These are phyloP conservation scores for Turnix velox DNA, from an alignment of 2,113 vertebrate species.

Conservation along the genomic window DNA sequence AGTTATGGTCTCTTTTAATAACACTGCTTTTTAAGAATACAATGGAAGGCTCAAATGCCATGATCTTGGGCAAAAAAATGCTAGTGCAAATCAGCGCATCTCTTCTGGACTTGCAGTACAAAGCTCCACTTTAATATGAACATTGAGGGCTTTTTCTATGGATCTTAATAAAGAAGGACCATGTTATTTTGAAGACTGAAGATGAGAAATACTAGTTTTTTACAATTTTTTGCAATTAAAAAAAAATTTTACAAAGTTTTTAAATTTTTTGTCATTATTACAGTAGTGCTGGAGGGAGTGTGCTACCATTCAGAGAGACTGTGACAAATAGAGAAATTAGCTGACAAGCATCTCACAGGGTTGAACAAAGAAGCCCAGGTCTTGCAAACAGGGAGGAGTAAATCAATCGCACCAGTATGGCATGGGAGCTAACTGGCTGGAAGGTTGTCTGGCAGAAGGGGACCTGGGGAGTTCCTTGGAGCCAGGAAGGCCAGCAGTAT, in stretches of 20 bases:
- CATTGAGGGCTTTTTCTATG: background rate
- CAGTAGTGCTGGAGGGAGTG: too few relatives aligned
- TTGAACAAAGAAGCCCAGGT: background rate
- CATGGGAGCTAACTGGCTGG: background rate
- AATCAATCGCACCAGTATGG: fast-evolving
- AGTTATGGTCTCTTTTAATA: background rate
- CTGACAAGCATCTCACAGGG: background rate
- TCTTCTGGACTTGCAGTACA: background rate
- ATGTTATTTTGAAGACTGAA: background rate
- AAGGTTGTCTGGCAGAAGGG: background rate
- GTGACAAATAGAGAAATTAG: background rate
- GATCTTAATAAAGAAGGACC: background rate
- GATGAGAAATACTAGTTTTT: background rate
- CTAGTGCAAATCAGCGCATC: background rate
- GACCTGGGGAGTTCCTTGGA: background rate
- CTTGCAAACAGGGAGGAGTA: fast-evolving
- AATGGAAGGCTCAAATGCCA: background rate
- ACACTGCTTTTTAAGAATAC: background rate
- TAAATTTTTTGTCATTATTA: too few relatives aligned
- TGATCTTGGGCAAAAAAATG: background rate
- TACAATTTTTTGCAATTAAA: too few relatives aligned
- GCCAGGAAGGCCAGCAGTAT: background rate
- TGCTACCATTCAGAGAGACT: background rate
- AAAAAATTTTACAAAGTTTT: too few relatives aligned
- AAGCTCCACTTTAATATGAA: background rate